phyloP scores from a whole-genome alignment of 2,113 vertebrate genomes.

The Malurus alboscapulatus region DNA sequence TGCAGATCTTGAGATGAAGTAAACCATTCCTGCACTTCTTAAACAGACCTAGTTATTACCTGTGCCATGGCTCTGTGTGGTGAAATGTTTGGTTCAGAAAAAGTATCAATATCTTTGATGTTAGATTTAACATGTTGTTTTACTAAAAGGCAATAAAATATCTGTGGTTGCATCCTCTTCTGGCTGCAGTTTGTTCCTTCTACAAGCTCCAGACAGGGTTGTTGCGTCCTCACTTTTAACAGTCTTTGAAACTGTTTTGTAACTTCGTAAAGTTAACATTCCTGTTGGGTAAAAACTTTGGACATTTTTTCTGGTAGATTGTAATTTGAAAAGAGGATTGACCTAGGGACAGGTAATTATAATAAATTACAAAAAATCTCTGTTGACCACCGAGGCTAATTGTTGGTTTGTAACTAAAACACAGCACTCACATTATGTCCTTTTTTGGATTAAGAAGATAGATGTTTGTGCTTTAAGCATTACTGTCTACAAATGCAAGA shows the following conservation, averaged over 20 bases:
- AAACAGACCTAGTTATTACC: background rate
- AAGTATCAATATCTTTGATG: background rate
- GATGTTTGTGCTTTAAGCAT: background rate
- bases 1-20: background rate
- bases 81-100: background rate
- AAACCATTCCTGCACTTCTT: background rate
- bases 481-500: background rate
- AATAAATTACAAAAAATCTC: background rate
- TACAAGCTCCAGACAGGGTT: background rate
- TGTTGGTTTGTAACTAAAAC: background rate
- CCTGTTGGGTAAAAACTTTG: background rate
- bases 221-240: background rate
- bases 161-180: background rate
- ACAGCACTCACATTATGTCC: background rate
- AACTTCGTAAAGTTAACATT: background rate
- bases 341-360: background rate
- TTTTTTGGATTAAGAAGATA: conserved; percentile 28
- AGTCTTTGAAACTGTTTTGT: background rate
- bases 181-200: background rate
- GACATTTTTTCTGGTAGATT: background rate
- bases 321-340: conserved; percentile 15
- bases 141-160: background rate
- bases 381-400: background rate
- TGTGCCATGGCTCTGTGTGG: background rate
- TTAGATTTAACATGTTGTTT: background rate